Percentiles rank a stretch among this genome's conserved stretches.
These are phyloP conservation scores for Tricholaema leucomelas DNA, from an alignment of 2,113 vertebrate species.

Conservation along the genomic window DNA sequence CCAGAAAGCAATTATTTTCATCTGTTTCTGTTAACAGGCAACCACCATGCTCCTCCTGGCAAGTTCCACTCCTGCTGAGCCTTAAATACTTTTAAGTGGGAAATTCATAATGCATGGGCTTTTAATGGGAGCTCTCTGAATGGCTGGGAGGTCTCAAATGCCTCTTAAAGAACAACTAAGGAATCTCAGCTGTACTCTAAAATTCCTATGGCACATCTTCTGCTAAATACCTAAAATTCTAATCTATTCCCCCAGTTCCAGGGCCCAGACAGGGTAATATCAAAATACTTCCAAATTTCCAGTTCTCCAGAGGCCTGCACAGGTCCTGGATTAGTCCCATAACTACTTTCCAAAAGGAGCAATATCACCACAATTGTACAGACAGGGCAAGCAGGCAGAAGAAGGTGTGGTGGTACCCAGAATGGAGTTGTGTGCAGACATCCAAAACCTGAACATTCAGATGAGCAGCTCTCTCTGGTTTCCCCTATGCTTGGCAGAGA, in stretches of 20 bases:
- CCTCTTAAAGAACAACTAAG: conserved; percentile 30
- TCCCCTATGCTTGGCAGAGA: rapidly evolving
- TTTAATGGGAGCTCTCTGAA: conserved; percentile 23
- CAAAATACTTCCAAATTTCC: neutral
- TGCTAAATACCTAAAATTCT: neutral
- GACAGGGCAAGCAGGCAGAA: neutral
- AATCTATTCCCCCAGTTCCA: neutral
- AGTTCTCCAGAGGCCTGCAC: neutral
- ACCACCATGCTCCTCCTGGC: neutral
- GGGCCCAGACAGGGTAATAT: neutral
- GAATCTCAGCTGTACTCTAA: neutral
- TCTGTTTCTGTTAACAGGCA: neutral
- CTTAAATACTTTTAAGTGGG: neutral
- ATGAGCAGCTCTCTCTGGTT: neutral
- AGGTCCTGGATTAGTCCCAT: neutral
- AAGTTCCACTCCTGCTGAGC: neutral
- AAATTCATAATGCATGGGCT: neutral
- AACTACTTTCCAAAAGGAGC: neutral
- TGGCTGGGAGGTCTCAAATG: conserved; percentile 57
- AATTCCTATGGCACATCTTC: neutral
- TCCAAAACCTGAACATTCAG: neutral
- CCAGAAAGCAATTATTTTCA: neutral
- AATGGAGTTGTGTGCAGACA: rapidly evolving
- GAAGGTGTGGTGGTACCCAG: neutral
- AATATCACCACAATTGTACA: neutral